phyloP scores from a whole-genome alignment of 2,797 vertebrate genomes.

The Caiman crocodilus region DNA sequence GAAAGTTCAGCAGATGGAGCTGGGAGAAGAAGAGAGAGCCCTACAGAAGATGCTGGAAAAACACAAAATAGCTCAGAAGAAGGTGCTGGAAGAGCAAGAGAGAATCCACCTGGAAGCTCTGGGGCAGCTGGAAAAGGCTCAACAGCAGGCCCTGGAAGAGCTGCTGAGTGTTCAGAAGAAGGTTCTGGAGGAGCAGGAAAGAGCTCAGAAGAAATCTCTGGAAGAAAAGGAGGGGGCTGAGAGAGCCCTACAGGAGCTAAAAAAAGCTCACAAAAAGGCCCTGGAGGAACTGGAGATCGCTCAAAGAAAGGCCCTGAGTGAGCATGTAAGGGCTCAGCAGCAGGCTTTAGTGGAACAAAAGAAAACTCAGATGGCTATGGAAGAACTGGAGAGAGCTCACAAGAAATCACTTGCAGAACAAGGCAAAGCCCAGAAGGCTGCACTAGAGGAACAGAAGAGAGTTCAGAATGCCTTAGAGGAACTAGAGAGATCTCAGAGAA shows the following conservation, averaged over 20 bases:
- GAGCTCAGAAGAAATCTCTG: background rate
- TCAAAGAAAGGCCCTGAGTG: background rate
- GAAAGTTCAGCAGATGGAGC: background rate
- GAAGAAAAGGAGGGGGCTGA: background rate
- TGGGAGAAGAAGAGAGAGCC: background rate
- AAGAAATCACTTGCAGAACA: background rate
- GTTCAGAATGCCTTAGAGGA: background rate
- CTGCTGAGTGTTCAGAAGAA: background rate
- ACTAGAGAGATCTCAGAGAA: background rate
- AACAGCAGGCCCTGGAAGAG: background rate
- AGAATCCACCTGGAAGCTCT: background rate
- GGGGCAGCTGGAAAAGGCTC: background rate
- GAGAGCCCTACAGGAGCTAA: constrained; percentile 1
- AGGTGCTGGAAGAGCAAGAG: background rate
- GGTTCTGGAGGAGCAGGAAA: background rate
- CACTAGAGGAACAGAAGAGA: background rate
- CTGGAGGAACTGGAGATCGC: background rate
- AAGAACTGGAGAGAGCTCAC: constrained; percentile 32
- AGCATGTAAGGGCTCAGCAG: background rate
- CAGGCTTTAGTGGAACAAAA: background rate
- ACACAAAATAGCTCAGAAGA: background rate
- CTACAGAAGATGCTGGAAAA: background rate
- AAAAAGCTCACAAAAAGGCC: background rate
- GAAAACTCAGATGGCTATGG: background rate
- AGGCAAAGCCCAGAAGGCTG: background rate